Percentiles rank a stretch among this genome's conserved stretches.
These are phyloP conservation scores for Podilymbus podiceps DNA, from an alignment of 2,113 vertebrate genomes.

Conservation along the genomic window DNA sequence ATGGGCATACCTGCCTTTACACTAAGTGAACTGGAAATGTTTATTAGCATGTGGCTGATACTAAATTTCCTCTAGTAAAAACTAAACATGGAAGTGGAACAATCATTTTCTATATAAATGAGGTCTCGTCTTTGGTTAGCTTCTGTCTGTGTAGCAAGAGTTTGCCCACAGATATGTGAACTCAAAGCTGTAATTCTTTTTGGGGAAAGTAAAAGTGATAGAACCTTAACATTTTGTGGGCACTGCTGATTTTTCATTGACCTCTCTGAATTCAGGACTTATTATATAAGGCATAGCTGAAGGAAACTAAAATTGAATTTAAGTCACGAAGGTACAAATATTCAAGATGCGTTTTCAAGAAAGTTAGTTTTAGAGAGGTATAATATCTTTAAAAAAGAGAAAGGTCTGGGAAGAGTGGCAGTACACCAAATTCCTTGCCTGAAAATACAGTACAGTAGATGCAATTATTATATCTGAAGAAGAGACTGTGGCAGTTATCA, in stretches of 20 bases:
- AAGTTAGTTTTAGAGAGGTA: not conserved
- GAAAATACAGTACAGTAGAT: not conserved
- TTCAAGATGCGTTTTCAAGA: not conserved
- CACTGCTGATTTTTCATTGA: not conserved
- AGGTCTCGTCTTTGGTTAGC: not conserved
- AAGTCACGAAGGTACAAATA: not conserved
- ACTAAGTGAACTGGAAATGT: not conserved
- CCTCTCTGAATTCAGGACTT: not conserved
- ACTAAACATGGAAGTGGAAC: not conserved
- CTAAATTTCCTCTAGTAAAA: not conserved
- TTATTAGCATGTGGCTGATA: not conserved
- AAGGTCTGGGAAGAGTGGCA: not conserved
- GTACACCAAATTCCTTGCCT: not conserved
- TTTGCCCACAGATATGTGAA: not conserved
- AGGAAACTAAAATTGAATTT: not conserved
- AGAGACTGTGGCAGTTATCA: not conserved
- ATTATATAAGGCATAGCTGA: not conserved
- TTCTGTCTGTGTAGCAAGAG: not conserved
- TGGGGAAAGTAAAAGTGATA: not conserved
- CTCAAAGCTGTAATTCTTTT: not conserved
- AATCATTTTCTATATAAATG: not conserved
- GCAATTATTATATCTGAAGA: not conserved
- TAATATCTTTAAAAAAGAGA: not conserved
- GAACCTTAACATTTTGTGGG: not conserved
- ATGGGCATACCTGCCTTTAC: not conserved